Evolutionary conservation across 1,140 invertebrate species (phyloP), one percentile per base, ranked within the genome.

Genomic region (Archivesica marissinica): DNA sequence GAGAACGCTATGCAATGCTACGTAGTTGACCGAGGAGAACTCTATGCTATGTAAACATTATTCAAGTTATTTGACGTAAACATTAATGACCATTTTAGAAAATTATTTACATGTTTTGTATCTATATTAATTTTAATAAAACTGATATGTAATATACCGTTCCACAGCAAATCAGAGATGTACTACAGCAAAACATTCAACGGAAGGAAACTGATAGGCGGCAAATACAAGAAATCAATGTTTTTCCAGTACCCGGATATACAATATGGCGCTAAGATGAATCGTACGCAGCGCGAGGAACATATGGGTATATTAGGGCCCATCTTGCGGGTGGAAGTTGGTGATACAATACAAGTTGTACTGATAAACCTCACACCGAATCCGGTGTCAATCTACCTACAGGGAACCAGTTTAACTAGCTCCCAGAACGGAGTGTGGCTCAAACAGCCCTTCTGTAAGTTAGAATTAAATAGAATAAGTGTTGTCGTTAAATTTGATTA

Each of bases 241-340:
- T 92, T 79, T 85, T 70, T 83, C 23, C 81, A 87, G 66, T 92
- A 91, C 77, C 88, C 86, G 0, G 88, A 91, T 64, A 39, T 75
- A 4, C 79, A 85, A 17, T 93, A 92, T 77, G 83, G 59, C 9
- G 39, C 59, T 9, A 75, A 68, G 35, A 88, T 88, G 35, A 59
- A 80, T 15, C 79, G 88, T 4, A 78, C 61, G 15, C 25, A 39
- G 2, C 81, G 86, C 17, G 88, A 92, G 35, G 78, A 79, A 6
- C 88, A 91, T 52, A 81, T 91, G n/a, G 90, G 86, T 0, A 75
- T 93, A 28, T 50, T 93, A 20, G 92, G 92, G 9, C 92, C 92
- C 0, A 85, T 92, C 44, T 87, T 93, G 13, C 87, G 88, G 44
- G 90, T 88, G 1, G 90, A 93, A 84, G 88, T 92, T 20, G 90